Evolutionary conservation across 2,888 invertebrate genomes (phyloP).

Genomic region (Terebella lapidaria): DNA sequence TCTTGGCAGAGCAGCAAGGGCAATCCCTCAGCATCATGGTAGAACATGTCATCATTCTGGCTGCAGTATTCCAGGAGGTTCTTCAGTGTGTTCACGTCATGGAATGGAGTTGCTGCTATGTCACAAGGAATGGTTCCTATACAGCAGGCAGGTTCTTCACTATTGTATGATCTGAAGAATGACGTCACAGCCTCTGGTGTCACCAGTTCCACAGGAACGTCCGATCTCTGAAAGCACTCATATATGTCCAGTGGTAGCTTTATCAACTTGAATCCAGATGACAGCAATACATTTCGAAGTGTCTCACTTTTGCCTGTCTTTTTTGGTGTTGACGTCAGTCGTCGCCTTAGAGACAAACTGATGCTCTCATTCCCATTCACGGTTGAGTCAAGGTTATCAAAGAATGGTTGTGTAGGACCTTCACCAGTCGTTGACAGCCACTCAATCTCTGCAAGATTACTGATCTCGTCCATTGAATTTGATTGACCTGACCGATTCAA

Average conservation of each 20-base stretch:
- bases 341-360: background rate
- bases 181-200: slow-evolving; percentile 21
- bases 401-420: slow-evolving; percentile 16
- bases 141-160: slow-evolving; percentile 10
- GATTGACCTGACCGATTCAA: background rate
- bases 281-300: slow-evolving; percentile 20
- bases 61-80: slow-evolving; percentile 24
- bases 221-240: slow-evolving; percentile 20
- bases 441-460: slow-evolving; percentile 17
- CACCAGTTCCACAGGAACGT: slow-evolving; percentile 23
- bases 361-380: slow-evolving; percentile 16
- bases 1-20: slow-evolving; percentile 27
- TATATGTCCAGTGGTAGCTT: slow-evolving; percentile 23
- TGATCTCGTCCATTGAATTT: background rate
- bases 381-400: slow-evolving; percentile 22
- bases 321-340: slow-evolving; percentile 4
- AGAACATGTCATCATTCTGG: slow-evolving; percentile 21
- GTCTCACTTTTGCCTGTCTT: slow-evolving; percentile 12
- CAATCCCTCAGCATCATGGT: slow-evolving; percentile 21
- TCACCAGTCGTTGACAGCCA: slow-evolving; percentile 22
- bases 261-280: slow-evolving; percentile 26
- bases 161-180: slow-evolving; percentile 21
- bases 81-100: slow-evolving; percentile 18
- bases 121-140: slow-evolving; percentile 19
- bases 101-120: slow-evolving; percentile 20